Evolutionary conservation across 2,797 vertebrate genomes (phyloP), one percentile per base, ranked within the genome.

Genomic region (Parambassis ranga): DNA sequence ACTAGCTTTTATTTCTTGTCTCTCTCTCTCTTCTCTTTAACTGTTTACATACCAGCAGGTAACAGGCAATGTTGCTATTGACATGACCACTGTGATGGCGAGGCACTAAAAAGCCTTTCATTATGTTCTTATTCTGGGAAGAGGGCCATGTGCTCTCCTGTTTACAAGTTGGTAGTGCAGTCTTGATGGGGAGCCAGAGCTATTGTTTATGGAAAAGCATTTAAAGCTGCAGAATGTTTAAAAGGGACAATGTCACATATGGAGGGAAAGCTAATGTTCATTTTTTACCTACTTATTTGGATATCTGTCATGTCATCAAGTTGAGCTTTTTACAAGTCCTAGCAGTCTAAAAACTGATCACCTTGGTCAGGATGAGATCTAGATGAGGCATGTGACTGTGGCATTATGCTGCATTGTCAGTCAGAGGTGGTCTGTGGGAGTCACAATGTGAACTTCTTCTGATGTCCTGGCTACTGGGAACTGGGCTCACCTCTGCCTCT

Each of bases 121-220:
- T 59, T 50, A 62, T 65, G 55, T 50, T 64, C 44, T n/a, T 11
- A 14, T 36, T 37, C 52, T 44, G 19, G 28, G 9, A 32, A 52
- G 46, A 59, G 36, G 57, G 69, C 79, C 75, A 71, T 83, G 74
- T 83, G 69, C 36, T 62, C 9, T 26, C 24, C 52, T 79, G 71
- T 77, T 77, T 80, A 70, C 35, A 76, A 53, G 28, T 51, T 41
- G 44, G 41, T 67, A 52, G 69, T 78, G 78, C 65, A 75, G 38
- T 81, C 83, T 67, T 80, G 73, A 75, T 43, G 22, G 42, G 6
- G 46, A 1, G 58, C 82, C 71, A 85, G 53, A 51, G 18, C 43
- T 57, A 47, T 8, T 49, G 61, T 75, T 80, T 73, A 52, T 62
- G 51, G 26, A 55, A 48, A 19, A 15, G 48, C 28, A 49, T 52